A percentile compares a stretch with the other conserved stretches of the same genome.
Conservation (phyloP, 2,113 vertebrate species). For the Protobothrops flavoviridis region DNA sequence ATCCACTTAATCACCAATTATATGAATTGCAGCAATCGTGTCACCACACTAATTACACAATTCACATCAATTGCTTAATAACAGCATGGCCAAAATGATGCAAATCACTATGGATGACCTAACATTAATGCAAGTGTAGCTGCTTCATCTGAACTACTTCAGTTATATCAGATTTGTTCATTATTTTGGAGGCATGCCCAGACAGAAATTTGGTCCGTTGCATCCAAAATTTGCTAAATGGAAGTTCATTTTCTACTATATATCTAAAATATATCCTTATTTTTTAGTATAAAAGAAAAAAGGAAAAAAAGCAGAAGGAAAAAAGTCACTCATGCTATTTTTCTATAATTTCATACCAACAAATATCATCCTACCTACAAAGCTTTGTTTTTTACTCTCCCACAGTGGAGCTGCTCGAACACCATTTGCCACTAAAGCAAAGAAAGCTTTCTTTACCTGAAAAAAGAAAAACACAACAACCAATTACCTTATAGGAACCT, state of each 20-base stretch:
- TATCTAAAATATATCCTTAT: neutral
- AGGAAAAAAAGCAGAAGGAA: neutral
- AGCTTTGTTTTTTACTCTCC: conserved; percentile 97
- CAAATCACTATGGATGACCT: neutral
- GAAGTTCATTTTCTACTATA: neutral
- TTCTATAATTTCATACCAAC: neutral
- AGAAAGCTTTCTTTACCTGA: conserved; percentile 98
- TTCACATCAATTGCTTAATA: neutral
- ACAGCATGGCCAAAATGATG: neutral
- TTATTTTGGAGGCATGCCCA: neutral
- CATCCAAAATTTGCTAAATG: neutral
- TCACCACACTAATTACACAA: neutral
- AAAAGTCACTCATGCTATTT: neutral
- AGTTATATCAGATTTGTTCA: neutral
- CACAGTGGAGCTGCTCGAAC: conserved; percentile 95
- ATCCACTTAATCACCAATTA: neutral
- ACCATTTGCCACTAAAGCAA: conserved; percentile 95
- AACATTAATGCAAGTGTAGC: neutral
- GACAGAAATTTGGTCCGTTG: neutral
- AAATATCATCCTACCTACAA: conserved; percentile 86
- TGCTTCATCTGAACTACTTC: neutral
- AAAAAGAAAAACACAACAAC: neutral
- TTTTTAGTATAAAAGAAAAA: neutral
- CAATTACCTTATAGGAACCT: neutral
- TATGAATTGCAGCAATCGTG: neutral